Evolutionary conservation across 2,113 vertebrate species (phyloP), one percentile per base, ranked within the genome.

Genomic region (Pavo muticus): DNA sequence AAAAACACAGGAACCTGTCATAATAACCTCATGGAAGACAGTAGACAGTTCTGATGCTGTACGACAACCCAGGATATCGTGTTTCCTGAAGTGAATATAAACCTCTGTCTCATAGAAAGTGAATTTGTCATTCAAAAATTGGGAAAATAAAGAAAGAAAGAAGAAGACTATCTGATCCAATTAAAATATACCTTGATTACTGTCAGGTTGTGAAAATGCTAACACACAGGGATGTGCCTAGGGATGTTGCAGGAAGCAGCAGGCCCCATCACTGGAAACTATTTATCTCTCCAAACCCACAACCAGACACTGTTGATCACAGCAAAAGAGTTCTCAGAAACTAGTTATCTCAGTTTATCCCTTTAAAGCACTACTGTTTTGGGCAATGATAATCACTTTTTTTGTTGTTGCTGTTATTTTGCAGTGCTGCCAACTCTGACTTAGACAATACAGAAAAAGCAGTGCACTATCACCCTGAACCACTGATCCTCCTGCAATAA

Each of bases 1-100:
- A 95, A 76, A 94, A 74, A 39, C 75, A 92, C 68, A 95, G 82
- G 64, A 95, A 13, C 44, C 80, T 90, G 93, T 93, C 90, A 85
- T 90, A 85, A 96, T 87, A 94, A 92, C 90, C 72, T 91, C 64
- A 72, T 5, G 25, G 40, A 76, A 94, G 83, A 59, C 44, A 68
- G 45, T 54, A 67, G 54, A 37, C n/a, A 17, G 61, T 77, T 45
- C 73, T 57, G 90, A 91, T 91, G 71, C 73, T 59, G 52, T 25
- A 44, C 88, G 92, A 73, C 68, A 88, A 78, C 59, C 25, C 0
- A 3, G 75, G 70, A 79, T 63, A 69, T 5, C 2, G 0, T 47
- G 74, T n/a, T 89, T 93, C 59, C 65, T 0, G 0, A 94, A 65
- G 64, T 90, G 79, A 87, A 61, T 47, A 18, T 60, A 90, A 37